A percentile compares a stretch with the other conserved stretches of the same genome.
Conservation (phyloP, 2,797 vertebrate species). For the Melopsittacus undulatus region DNA sequence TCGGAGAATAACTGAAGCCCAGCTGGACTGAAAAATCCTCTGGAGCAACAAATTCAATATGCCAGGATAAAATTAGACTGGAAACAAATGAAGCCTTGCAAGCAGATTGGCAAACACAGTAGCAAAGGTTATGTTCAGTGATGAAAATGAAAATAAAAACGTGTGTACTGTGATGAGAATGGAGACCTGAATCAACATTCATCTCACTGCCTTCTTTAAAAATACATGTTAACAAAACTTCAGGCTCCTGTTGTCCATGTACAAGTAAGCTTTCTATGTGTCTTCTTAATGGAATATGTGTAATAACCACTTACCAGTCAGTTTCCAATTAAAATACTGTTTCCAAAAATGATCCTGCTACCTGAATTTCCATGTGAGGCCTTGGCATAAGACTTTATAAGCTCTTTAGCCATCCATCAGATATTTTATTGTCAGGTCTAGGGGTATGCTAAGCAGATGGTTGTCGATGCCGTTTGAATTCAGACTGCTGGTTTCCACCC, state of each 20-base stretch:
- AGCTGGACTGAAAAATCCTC: slow-evolving; percentile 47
- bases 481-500: neutral
- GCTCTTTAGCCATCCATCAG: slow-evolving; percentile 22
- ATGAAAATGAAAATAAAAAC: neutral
- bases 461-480: neutral
- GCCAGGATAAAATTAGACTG: neutral
- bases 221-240: neutral
- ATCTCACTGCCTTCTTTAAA: neutral
- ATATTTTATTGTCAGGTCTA: slow-evolving; percentile 8
- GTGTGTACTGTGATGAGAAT: neutral
- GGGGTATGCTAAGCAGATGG: slow-evolving; percentile 48
- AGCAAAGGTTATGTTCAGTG: neutral
- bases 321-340: slow-evolving; percentile 40
- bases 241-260: neutral
- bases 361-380: neutral
- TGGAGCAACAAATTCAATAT: slow-evolving; percentile 37
- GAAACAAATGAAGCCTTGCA: neutral
- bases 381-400: neutral
- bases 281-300: neutral
- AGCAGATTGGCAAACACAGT: neutral
- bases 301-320: slow-evolving; percentile 23
- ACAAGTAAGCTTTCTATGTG: neutral
- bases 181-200: neutral
- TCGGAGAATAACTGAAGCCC: slow-evolving; percentile 11
- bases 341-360: neutral